These are phyloP conservation scores for Phycodurus eques DNA, from an alignment of 2,113 vertebrate genomes.

Conservation along the genomic window DNA sequence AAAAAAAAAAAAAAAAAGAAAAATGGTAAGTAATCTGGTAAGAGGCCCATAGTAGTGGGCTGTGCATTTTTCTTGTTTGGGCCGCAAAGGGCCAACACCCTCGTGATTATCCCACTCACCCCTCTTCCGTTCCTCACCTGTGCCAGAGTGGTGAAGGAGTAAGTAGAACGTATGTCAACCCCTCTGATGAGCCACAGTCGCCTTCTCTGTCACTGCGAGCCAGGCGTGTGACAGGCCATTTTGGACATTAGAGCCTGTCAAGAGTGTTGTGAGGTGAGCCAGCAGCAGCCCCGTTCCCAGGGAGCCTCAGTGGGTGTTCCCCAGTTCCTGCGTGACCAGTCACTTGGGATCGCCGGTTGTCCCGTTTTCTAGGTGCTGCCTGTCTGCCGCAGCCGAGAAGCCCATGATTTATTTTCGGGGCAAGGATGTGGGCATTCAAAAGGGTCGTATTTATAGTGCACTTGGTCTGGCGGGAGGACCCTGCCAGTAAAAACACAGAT, in stretches of 20 bases:
- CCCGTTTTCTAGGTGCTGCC: constrained; percentile 50
- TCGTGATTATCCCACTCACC: constrained; percentile 63
- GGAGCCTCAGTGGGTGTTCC: constrained; percentile 34
- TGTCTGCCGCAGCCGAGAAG: constrained; percentile 53
- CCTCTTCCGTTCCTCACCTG: constrained; percentile 71
- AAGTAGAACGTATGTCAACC: constrained; percentile 57
- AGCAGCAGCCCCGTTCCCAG: constrained; percentile 31
- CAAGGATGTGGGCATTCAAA: constrained; percentile 75
- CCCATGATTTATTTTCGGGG: constrained; percentile 68
- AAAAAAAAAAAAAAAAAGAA: constrained; percentile 46
- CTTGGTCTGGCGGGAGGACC: constrained; percentile 56
- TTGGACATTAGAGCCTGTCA: constrained; percentile 17
- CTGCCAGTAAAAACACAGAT: constrained; percentile 67
- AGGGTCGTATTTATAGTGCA: constrained; percentile 72
- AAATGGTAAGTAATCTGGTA: constrained; percentile 58
- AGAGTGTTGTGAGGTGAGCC: constrained; percentile 20
- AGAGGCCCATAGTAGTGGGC: constrained; percentile 65
- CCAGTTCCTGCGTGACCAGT: constrained; percentile 23
- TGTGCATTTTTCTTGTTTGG: constrained; percentile 49
- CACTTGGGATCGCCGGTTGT: constrained; percentile 37
- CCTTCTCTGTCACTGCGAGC: constrained; percentile 30
- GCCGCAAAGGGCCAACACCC: constrained; percentile 64
- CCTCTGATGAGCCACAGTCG: constrained; percentile 60
- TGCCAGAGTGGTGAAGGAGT: constrained; percentile 52
- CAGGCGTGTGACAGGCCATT: constrained; percentile 43